Conservation (phyloP, 64 coral and sea anemone species). For the Catalaphyllia jardinei region DNA sequence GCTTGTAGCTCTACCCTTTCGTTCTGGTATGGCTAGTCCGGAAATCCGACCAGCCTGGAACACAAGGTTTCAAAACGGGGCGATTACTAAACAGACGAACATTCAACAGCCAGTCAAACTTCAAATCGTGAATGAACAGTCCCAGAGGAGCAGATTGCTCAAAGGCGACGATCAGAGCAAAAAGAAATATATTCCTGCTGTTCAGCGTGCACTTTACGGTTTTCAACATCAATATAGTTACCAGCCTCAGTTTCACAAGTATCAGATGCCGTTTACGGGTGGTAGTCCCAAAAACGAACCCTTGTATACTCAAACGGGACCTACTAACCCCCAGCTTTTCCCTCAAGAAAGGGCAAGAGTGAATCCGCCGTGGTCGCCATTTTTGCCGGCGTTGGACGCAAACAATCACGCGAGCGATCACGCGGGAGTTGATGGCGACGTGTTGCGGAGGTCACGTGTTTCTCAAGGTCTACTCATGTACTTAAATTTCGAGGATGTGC, state of each 20-base stretch:
- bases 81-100: too few species aligned
- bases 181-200: conserved; percentile 7
- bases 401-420: not conserved
- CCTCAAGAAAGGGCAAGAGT: not conserved
- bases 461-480: conserved; percentile 62
- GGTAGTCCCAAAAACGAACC: not conserved
- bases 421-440: not conserved
- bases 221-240: not conserved
- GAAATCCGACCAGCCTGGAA: not conserved
- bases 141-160: not conserved
- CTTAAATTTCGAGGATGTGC: conserved; percentile 74
- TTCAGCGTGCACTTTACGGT: not conserved
- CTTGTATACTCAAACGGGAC: not conserved
- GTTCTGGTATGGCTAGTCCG: not conserved
- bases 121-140: not conserved
- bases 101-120: not conserved
- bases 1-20: not conserved
- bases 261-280: conserved; percentile 1
- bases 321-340: not conserved
- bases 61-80: not conserved
- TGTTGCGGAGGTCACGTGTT: not conserved
- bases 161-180: not conserved
- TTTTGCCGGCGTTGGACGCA: not conserved
- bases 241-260: not conserved
- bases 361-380: not conserved